Conservation (phyloP, 2,888 invertebrate species). For the Spodoptera littoralis region DNA sequence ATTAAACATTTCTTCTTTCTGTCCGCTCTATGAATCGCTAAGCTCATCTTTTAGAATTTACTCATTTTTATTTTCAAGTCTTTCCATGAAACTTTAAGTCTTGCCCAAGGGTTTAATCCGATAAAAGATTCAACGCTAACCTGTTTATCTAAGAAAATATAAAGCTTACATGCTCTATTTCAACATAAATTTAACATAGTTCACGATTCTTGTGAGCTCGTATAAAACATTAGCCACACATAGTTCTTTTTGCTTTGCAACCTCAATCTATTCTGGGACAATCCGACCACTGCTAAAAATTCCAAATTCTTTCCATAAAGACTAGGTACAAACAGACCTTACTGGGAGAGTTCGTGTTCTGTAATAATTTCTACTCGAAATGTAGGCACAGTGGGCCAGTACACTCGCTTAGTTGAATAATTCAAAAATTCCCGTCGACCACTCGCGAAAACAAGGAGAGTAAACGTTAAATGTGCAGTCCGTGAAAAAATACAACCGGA, state of each 20-base stretch:
- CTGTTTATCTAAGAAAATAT: too few species aligned
- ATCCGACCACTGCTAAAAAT: slow-evolving; percentile 33
- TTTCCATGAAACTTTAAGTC: too few species aligned
- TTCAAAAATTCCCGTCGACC: slow-evolving; percentile 75
- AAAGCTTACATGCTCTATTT: too few species aligned
- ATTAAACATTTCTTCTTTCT: too few species aligned
- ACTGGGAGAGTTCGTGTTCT: slow-evolving; percentile 45
- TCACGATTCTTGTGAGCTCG: too few species aligned
- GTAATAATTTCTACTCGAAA: slow-evolving; percentile 56
- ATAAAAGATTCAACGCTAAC: too few species aligned
- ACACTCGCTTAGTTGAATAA: slow-evolving; percentile 76
- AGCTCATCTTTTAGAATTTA: too few species aligned
- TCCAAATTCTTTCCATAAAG: slow-evolving; percentile 34
- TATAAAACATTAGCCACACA: background rate
- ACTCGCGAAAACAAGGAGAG: slow-evolving; percentile 69
- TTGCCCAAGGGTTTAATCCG: too few species aligned
- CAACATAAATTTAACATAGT: too few species aligned
- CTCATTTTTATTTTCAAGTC: too few species aligned
- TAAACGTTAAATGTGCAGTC: slow-evolving; percentile 66
- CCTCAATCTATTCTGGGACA: slow-evolving; percentile 14
- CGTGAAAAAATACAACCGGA: slow-evolving; percentile 61
- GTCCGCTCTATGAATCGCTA: too few species aligned
- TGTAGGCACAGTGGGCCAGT: slow-evolving; percentile 60
- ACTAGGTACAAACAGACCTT: slow-evolving; percentile 30
- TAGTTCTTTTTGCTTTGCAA: slow-evolving; percentile 16